These are phyloP conservation scores for Blastomussa wellsi DNA, from an alignment of 92 coral and sea anemone genomes.

Conservation along the genomic window DNA sequence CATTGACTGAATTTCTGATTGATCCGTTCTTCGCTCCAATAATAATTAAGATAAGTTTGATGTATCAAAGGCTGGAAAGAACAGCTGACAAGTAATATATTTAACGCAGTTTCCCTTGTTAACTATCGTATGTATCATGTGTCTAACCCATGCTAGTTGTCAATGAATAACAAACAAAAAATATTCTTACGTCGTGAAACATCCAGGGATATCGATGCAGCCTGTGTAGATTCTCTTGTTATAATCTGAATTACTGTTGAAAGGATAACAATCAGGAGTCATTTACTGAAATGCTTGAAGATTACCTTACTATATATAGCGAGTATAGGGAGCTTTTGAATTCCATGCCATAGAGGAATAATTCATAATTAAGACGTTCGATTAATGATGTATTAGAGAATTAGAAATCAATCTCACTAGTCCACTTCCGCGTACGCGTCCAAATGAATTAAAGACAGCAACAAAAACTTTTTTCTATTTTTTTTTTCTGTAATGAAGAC, in stretches of 20 bases:
- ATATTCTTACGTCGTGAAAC: conserved; percentile 29
- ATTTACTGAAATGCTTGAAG: neutral
- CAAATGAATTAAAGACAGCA: neutral
- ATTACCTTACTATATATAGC: neutral
- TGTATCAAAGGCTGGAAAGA: too few relatives aligned
- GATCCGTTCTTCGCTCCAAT: too few relatives aligned
- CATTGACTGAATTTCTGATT: too few relatives aligned
- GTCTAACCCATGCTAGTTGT: neutral
- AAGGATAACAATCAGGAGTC: neutral
- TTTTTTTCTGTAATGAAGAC: too few relatives aligned
- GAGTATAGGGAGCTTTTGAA: too few relatives aligned
- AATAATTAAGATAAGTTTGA: too few relatives aligned
- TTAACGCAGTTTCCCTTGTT: too few relatives aligned
- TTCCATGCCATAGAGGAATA: neutral
- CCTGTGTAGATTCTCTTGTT: neutral
- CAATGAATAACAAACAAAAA: neutral
- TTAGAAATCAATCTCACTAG: neutral
- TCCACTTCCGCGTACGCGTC: neutral
- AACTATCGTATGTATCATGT: too few relatives aligned
- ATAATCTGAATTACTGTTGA: neutral
- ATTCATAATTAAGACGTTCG: too few relatives aligned
- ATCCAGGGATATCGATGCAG: conserved; percentile 19
- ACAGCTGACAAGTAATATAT: too few relatives aligned
- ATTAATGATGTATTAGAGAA: too few relatives aligned
- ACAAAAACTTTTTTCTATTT: neutral